A percentile compares a stretch with the other conserved stretches of the same genome.
Evolutionary conservation across 2,797 vertebrate species (phyloP).

Genomic region (Xerus rutilus): DNA sequence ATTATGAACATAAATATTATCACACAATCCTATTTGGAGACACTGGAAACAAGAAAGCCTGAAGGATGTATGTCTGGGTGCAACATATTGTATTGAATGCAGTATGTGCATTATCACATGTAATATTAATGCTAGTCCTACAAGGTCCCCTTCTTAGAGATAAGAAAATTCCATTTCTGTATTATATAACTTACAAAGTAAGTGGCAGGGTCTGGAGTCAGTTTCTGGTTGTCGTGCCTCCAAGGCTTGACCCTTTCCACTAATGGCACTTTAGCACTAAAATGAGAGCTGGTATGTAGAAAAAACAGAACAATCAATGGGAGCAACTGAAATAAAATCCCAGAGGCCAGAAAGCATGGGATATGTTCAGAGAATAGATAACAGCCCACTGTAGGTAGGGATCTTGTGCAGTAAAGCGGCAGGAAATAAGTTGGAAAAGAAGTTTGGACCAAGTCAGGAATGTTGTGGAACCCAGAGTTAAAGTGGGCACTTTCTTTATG

Average conservation of each 20-base stretch:
- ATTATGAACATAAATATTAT: not conserved
- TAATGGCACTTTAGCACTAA: not conserved
- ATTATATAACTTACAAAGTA: not conserved
- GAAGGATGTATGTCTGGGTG: not conserved
- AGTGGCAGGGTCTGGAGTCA: slow-evolving; percentile 5
- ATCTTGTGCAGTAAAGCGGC: not conserved
- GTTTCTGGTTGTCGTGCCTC: not conserved
- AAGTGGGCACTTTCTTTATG: not conserved
- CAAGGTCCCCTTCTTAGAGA: not conserved
- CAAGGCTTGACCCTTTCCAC: not conserved
- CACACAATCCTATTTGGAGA: not conserved
- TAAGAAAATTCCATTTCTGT: not conserved
- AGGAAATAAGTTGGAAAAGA: not conserved
- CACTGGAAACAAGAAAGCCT: not conserved
- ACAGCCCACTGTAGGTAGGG: not conserved
- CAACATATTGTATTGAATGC: not conserved
- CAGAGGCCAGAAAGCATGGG: not conserved
- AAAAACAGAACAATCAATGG: not conserved
- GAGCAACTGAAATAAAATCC: not conserved
- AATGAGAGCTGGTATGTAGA: not conserved
- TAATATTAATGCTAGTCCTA: not conserved
- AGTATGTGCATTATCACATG: not conserved
- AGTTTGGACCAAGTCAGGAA: not conserved
- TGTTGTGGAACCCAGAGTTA: not conserved
- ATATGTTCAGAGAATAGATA: not conserved